Base-by-base conservation (phyloP, 2,797 vertebrate genomes). In the Chromobotia macracanthus region DNA sequence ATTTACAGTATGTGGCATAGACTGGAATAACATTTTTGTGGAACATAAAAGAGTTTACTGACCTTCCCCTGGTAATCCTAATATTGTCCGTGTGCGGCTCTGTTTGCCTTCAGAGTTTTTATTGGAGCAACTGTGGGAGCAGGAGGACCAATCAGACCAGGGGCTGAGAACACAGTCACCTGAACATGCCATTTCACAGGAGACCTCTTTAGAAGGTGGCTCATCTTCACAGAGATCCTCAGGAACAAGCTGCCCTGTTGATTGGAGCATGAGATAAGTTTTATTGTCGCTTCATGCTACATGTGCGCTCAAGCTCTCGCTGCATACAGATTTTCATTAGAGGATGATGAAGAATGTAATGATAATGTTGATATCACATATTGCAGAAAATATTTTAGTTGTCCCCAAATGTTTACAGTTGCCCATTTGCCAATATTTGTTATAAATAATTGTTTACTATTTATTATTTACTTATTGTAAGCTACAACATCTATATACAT, bases 11-110 rank as follows among this genome's bases (percentile, higher is more conserved):
- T 64, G 18, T 64, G 31, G 8, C 1, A 38, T 64, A 11, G 9
- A 63, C 7, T 19, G 3, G 3, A 65, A 35, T 16, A 65, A 28
- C 18, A 55, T 60, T 50, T 56, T 41, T 75, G 8, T 61, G 23
- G 4, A 28, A 28, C 28, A 28, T 28, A 4, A 19, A 56, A 44
- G 8, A 38, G 58, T 65, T 16, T 21, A 75, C 82, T 92, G 86
- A 99, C 97, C 96, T 91, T 96, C 93, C 0, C 94, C 95, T 35
- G 96, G 95, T 76, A 96, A 91, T n/a, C 96, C 96, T 81, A 98
- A 82, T 81, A 98, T 89, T 8, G 89, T 92, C 38, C 96, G 94
- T 25, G 90, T 92, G 80, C 97, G 95, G 86, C 93, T 97, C 78
- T 99, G 96, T 56, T 88, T 94, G 41, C 97, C 97, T 84, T 96